These are phyloP conservation scores for Liposcelis brunnea DNA, from an alignment of 2,888 invertebrate genomes.

Conservation along the genomic window DNA sequence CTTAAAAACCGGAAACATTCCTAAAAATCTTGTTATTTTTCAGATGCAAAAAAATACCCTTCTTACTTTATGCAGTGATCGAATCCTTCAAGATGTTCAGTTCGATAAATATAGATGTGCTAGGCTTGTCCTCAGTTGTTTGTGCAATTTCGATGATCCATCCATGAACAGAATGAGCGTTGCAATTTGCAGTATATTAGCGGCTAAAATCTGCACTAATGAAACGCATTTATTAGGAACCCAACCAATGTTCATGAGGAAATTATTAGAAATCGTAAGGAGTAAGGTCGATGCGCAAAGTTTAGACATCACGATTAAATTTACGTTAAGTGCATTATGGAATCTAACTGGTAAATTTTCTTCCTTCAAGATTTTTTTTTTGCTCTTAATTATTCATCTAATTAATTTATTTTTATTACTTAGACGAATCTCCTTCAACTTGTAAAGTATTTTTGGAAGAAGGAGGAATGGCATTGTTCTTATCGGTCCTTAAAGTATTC, in stretches of 20 bases:
- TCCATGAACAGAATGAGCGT: conserved; percentile 61
- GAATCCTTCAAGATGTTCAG: conserved; percentile 52
- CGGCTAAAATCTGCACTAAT: conserved; percentile 41
- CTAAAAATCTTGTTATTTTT: conserved; percentile 11
- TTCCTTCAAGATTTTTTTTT: not conserved
- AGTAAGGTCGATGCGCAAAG: conserved; percentile 31
- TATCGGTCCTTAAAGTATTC: conserved; percentile 44
- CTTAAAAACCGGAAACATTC: not conserved
- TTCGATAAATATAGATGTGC: conserved; percentile 50
- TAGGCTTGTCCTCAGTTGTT: conserved; percentile 48
- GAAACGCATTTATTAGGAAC: conserved; percentile 50
- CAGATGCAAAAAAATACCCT: conserved; percentile 53
- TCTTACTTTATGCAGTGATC: conserved; percentile 54
- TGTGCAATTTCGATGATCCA: conserved; percentile 47
- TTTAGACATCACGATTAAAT: conserved; percentile 53
- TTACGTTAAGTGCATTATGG: conserved; percentile 59
- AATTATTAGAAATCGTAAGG: conserved; percentile 44
- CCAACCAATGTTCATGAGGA: conserved; percentile 46
- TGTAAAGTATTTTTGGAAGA: conserved; percentile 49
- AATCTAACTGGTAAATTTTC: conserved; percentile 41
- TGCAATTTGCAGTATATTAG: conserved; percentile 54
- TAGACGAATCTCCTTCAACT: conserved; percentile 53
- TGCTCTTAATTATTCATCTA: too few relatives aligned
- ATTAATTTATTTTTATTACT: not conserved
- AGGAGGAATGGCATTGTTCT: conserved; percentile 46